These are phyloP conservation scores for Tromatobia lineatoria DNA, from an alignment of 2,888 invertebrate genomes.

Conservation along the genomic window DNA sequence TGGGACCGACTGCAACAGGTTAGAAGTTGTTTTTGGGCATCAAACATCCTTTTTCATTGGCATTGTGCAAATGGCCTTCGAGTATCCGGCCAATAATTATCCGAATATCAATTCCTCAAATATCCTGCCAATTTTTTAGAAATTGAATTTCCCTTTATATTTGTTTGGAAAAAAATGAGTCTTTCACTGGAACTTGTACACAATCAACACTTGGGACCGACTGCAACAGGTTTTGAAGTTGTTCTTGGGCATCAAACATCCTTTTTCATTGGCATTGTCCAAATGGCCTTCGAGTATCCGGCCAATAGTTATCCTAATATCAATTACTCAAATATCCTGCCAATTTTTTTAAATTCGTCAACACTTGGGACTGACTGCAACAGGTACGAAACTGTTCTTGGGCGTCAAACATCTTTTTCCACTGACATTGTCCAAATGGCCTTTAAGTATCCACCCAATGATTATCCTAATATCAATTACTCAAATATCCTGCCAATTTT, in stretches of 20 bases:
- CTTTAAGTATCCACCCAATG: background rate
- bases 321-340: background rate
- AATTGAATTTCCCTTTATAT: too few species aligned
- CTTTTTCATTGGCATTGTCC: background rate
- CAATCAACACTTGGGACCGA: background rate
- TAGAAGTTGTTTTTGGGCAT: too few species aligned
- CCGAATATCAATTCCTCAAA: background rate
- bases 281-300: background rate
- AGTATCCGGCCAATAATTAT: background rate
- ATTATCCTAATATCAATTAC: background rate
- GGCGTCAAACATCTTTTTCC: too few species aligned
- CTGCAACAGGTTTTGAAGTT: constrained; percentile 51
- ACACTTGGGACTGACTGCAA: too few species aligned
- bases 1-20: too few species aligned
- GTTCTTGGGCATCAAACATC: constrained; percentile 20
- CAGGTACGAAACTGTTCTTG: too few species aligned
- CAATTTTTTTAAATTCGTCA: background rate
- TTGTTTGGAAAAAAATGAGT: too few species aligned
- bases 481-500: background rate
- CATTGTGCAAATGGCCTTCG: background rate
- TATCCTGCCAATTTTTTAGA: background rate
- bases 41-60: too few species aligned
- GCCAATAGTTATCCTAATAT: background rate
- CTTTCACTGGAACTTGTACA: background rate
- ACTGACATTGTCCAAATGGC: background rate